Conservation (phyloP, 2,888 invertebrate genomes). For the Gastrophysa polygoni region DNA sequence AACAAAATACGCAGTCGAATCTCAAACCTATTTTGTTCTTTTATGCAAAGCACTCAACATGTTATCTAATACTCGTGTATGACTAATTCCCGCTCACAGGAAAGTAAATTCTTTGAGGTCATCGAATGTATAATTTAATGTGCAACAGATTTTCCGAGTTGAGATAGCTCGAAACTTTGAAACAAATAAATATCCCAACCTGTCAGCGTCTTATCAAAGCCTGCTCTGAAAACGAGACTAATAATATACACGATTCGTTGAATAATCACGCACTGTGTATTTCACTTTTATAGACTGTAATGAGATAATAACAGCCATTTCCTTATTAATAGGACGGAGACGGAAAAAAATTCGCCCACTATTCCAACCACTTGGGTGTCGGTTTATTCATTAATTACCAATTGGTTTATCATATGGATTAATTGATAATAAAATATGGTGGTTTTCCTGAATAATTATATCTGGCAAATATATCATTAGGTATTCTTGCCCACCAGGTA, state of each 20-base stretch:
- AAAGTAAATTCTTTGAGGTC: too few relatives aligned
- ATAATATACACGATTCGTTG: conserved; percentile 7
- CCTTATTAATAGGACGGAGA: conserved; percentile 5
- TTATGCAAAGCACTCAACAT: too few relatives aligned
- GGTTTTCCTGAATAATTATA: conserved; percentile 15
- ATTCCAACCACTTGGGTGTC: conserved; percentile 30
- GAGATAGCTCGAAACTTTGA: neutral
- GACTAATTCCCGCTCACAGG: too few relatives aligned
- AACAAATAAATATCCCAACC: conserved; percentile 13
- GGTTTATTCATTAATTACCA: conserved; percentile 36
- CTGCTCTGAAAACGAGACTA: conserved; percentile 1
- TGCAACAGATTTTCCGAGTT: neutral
- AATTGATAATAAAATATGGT: conserved; percentile 12
- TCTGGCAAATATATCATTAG: neutral
- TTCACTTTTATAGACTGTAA: conserved; percentile 9
- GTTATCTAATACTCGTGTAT: too few relatives aligned
- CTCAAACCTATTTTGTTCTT: too few relatives aligned
- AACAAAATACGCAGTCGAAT: too few relatives aligned
- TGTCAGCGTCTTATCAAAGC: conserved; percentile 12
- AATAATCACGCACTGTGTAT: conserved; percentile 1
- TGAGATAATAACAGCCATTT: conserved; percentile 13
- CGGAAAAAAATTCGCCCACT: conserved; percentile 35
- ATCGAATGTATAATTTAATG: neutral
- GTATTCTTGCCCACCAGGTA: neutral
- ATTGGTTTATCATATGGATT: conserved; percentile 32